These are phyloP conservation scores for Dorcus parallelipipedus DNA, from an alignment of 2,888 invertebrate genomes.

Conservation along the genomic window DNA sequence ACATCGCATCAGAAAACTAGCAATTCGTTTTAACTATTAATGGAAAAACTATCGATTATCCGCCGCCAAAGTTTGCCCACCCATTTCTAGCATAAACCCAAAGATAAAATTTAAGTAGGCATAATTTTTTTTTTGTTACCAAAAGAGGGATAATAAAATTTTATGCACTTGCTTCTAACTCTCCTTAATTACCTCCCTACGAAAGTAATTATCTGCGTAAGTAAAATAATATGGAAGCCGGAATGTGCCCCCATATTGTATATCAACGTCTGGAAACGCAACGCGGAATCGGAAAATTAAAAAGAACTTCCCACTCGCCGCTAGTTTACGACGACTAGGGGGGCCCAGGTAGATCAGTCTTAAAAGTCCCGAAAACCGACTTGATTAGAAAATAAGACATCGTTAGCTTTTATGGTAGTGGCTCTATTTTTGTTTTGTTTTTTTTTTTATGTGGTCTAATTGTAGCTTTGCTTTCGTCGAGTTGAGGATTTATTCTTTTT, in stretches of 20 bases:
- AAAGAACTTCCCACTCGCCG: slow-evolving; percentile 9
- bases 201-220: slow-evolving; percentile 4
- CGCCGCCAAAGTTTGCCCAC: too few relatives aligned
- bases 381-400: neutral
- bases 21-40: too few relatives aligned
- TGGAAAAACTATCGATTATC: too few relatives aligned
- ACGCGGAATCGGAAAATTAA: neutral
- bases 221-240: slow-evolving; percentile 14
- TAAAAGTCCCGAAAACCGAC: neutral
- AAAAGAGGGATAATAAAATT: too few relatives aligned
- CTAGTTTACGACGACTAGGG: slow-evolving; percentile 12
- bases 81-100: too few relatives aligned
- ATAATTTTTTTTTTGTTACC: too few relatives aligned
- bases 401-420: slow-evolving; percentile 5
- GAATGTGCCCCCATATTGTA: slow-evolving; percentile 6
- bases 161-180: too few relatives aligned
- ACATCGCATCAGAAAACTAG: too few relatives aligned
- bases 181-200: slow-evolving; percentile 5
- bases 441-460: slow-evolving; percentile 5
- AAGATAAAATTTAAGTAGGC: too few relatives aligned
- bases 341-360: slow-evolving; percentile 3
- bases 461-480: neutral
- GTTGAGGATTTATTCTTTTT: neutral
- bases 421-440: neutral
- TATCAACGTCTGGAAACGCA: slow-evolving; percentile 1